Conservation (phyloP, 2,113 vertebrate species). For the Orycteropus afer region DNA sequence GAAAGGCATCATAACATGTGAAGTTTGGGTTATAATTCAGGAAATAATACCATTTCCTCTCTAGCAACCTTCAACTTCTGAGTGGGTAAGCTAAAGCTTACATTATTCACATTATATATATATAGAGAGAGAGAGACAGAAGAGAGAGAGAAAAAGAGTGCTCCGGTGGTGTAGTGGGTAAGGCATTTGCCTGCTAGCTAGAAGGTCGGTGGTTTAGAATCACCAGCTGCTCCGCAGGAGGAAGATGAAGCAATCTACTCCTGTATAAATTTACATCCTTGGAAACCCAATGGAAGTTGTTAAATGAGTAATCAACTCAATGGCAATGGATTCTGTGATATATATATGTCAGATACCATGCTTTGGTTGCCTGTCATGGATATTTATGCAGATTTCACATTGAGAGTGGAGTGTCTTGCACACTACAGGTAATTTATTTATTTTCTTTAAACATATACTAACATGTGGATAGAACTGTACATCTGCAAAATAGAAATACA, state of each 20-base stretch:
- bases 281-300: too few species aligned
- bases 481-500: not conserved
- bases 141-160: too few species aligned
- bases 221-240: too few species aligned
- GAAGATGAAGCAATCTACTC: too few species aligned
- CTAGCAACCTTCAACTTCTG: not conserved
- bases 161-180: too few species aligned
- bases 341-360: not conserved
- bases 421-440: not conserved
- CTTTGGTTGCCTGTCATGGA: not conserved
- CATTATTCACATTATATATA: not conserved
- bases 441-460: not conserved
- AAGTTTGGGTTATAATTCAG: not conserved
- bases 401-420: not conserved
- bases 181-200: too few species aligned
- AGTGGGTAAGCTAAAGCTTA: not conserved
- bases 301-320: too few species aligned
- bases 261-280: too few species aligned
- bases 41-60: constrained; percentile 15
- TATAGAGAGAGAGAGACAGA: too few species aligned
- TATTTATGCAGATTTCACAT: not conserved
- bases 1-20: not conserved
- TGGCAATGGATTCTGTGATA: too few species aligned
- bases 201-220: too few species aligned
- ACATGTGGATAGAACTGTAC: not conserved